phyloP scores from a whole-genome alignment of 2,113 vertebrate genomes.

The Neofelis nebulosa region DNA sequence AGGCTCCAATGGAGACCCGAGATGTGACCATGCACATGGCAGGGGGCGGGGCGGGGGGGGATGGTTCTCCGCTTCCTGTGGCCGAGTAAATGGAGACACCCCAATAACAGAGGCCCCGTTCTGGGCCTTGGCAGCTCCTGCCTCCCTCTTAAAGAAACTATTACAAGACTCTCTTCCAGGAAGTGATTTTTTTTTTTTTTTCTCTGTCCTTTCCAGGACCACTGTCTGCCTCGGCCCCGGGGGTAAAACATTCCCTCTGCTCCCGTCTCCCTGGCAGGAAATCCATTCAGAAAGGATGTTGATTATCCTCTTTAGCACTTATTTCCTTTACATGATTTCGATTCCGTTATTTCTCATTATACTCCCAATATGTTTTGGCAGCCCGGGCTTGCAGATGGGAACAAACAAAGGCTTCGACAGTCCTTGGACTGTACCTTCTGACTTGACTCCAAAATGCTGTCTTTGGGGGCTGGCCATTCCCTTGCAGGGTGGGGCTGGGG shows the following conservation, averaged over 20 bases:
- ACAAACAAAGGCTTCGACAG: slow-evolving; percentile 38
- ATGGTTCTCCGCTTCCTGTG: neutral
- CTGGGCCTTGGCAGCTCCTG: neutral
- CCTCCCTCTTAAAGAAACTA: slow-evolving; percentile 61
- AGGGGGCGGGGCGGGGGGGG: too few species aligned
- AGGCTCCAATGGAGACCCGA: neutral
- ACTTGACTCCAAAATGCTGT: neutral
- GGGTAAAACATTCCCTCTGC: slow-evolving; percentile 69
- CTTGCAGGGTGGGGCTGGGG: neutral
- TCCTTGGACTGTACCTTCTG: neutral
- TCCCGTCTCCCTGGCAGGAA: slow-evolving; percentile 75
- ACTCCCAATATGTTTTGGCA: slow-evolving; percentile 65
- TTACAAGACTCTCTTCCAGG: slow-evolving; percentile 75
- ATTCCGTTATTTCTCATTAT: slow-evolving; percentile 67
- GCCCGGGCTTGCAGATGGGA: slow-evolving; percentile 52
- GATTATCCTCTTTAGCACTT: slow-evolving; percentile 71
- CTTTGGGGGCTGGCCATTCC: neutral
- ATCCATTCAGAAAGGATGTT: slow-evolving; percentile 77
- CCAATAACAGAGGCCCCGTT: neutral
- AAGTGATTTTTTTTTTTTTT: slow-evolving; percentile 65
- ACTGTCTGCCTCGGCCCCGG: slow-evolving; percentile 67
- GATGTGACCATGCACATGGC: rapidly evolving
- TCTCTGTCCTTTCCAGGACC: slow-evolving; percentile 68
- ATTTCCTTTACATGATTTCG: slow-evolving; percentile 76
- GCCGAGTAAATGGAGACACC: neutral